Percentiles rank a stretch among this genome's conserved stretches.
These are phyloP conservation scores for Oscheius sp. DNA, from an alignment of 1,140 invertebrate species.

Conservation along the genomic window DNA sequence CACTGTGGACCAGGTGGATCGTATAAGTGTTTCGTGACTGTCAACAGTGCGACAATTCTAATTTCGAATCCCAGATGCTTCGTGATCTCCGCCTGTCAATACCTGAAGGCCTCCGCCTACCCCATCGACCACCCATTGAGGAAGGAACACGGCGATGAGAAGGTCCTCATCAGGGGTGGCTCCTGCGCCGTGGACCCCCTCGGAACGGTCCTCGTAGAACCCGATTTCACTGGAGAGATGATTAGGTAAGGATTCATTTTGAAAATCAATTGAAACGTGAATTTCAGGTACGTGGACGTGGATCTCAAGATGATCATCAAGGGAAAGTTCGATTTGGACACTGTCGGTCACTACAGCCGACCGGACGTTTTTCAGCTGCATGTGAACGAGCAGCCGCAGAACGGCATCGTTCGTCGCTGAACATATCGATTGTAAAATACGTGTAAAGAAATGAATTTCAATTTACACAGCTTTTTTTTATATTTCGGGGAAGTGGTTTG, in stretches of 20 bases:
- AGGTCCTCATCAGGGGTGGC: conserved; percentile 50
- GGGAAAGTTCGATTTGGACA: conserved; percentile 55
- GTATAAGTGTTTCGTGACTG: neutral
- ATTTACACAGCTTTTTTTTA: no score
- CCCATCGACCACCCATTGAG: conserved; percentile 44
- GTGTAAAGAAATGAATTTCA: no score
- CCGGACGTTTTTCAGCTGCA: conserved; percentile 51
- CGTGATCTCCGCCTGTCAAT: conserved; percentile 53
- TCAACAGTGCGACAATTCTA: neutral
- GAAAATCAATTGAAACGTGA: no score
- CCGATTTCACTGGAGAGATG: conserved; percentile 45
- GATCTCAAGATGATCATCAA: conserved; percentile 45
- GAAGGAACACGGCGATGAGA: conserved; percentile 27
- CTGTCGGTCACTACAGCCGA: conserved; percentile 51
- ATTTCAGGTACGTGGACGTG: conserved; percentile 36
- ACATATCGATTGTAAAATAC: no score
- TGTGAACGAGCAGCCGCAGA: conserved; percentile 45
- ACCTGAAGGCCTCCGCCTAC: conserved; percentile 38
- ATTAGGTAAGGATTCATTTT: neutral
- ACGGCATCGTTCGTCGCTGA: conserved; percentile 2
- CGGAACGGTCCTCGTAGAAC: conserved; percentile 48
- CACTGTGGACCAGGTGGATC: neutral
- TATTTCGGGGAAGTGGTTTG: no score
- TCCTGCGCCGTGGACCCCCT: conserved; percentile 51
- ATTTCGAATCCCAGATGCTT: conserved; percentile 37